These are phyloP conservation scores for Microctonus brassicae DNA, from an alignment of 2,888 invertebrate genomes.

Conservation along the genomic window DNA sequence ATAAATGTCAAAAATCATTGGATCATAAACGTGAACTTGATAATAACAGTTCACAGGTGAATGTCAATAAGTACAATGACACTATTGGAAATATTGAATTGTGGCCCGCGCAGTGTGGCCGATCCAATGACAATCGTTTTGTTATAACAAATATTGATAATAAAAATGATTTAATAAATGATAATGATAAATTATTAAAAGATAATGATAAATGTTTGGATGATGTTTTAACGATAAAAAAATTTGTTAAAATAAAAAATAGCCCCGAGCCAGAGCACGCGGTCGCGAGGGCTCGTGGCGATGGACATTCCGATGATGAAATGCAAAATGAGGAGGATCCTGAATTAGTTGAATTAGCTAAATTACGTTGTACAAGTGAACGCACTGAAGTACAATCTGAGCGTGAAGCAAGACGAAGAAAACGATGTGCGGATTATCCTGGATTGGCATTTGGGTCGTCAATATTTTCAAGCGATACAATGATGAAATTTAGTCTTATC, in stretches of 20 bases:
- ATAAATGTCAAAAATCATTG: conserved; percentile 29
- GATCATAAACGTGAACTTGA: conserved; percentile 36
- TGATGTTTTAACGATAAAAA: not conserved
- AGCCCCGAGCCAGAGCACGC: conserved; percentile 66
- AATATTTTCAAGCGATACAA: conserved; percentile 94
- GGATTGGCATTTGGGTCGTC: conserved; percentile 92
- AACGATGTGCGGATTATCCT: conserved; percentile 92
- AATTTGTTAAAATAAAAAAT: conserved; percentile 28
- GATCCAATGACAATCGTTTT: conserved; percentile 45
- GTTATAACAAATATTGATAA: not conserved
- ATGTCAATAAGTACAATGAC: conserved; percentile 50
- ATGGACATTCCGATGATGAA: conserved; percentile 66
- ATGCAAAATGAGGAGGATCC: conserved; percentile 77
- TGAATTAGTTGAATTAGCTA: conserved; percentile 85
- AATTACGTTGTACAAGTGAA: conserved; percentile 89
- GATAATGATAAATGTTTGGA: not conserved
- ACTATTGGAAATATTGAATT: conserved; percentile 49
- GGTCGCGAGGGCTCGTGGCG: conserved; percentile 68
- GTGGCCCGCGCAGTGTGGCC: conserved; percentile 68
- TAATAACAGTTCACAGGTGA: conserved; percentile 26
- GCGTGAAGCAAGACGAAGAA: conserved; percentile 81
- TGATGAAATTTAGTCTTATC: conserved; percentile 98
- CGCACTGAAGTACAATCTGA: conserved; percentile 90
- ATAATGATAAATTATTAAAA: conserved; percentile 1
- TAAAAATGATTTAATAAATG: not conserved